These are phyloP conservation scores for Anarrhichthys ocellatus DNA, from an alignment of 2,113 vertebrate species.

Conservation along the genomic window DNA sequence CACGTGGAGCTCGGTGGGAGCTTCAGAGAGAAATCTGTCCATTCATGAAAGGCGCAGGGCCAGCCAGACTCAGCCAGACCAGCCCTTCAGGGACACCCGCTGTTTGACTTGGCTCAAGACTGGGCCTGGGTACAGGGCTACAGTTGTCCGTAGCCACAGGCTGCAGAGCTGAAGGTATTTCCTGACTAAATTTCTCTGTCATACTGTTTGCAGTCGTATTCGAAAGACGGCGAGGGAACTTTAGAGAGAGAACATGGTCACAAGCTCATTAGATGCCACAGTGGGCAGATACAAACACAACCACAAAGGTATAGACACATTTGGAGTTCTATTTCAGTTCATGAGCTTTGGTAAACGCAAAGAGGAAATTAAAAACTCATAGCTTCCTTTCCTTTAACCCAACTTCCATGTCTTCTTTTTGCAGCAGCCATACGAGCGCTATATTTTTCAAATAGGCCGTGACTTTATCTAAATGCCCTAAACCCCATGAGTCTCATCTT, in stretches of 20 bases:
- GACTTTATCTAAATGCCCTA: slow-evolving; percentile 47
- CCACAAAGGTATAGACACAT: slow-evolving; percentile 14
- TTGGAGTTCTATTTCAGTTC: slow-evolving; percentile 31
- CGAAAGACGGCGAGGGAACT: slow-evolving; percentile 86
- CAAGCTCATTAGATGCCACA: slow-evolving; percentile 83
- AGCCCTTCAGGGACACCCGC: slow-evolving; percentile 72
- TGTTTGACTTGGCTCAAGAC: slow-evolving; percentile 79
- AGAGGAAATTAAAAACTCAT: slow-evolving; percentile 69
- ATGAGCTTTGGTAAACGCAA: slow-evolving; percentile 28
- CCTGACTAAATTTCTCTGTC: slow-evolving; percentile 76
- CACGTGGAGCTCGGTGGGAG: slow-evolving; percentile 56
- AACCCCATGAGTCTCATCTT: slow-evolving; percentile 56
- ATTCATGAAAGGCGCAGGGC: slow-evolving; percentile 74
- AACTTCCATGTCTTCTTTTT: slow-evolving; percentile 41
- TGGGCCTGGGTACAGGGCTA: slow-evolving; percentile 69
- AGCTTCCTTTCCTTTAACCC: slow-evolving; percentile 36
- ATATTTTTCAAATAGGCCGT: slow-evolving; percentile 27
- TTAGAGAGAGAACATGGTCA: slow-evolving; percentile 79
- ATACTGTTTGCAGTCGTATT: slow-evolving; percentile 80
- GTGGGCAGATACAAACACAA: slow-evolving; percentile 36
- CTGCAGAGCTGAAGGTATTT: slow-evolving; percentile 79
- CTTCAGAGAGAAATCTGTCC: slow-evolving; percentile 75
- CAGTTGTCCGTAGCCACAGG: slow-evolving; percentile 74
- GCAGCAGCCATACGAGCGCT: slow-evolving; percentile 17
- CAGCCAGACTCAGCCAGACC: slow-evolving; percentile 57